phyloP scores from a whole-genome alignment of 2,113 vertebrate genomes.

The Gymnorhina tibicen region DNA sequence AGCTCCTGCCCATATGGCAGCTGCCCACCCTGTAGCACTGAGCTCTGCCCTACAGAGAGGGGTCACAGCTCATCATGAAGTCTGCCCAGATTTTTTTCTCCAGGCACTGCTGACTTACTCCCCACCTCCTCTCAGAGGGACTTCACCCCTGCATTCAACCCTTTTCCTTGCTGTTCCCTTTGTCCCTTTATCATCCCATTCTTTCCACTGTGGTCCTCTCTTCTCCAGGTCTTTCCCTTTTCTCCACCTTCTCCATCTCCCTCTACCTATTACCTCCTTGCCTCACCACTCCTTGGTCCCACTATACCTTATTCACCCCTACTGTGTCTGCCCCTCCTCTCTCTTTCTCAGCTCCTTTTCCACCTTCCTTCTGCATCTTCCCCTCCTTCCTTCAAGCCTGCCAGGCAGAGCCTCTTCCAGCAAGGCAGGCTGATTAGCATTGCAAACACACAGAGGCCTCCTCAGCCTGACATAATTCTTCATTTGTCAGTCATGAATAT shows the following conservation, averaged over 20 bases:
- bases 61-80: not conserved
- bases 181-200: not conserved
- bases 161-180: not conserved
- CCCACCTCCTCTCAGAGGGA: not conserved
- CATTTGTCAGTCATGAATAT: conserved; percentile 59
- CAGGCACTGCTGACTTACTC: not conserved
- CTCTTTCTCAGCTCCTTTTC: not conserved
- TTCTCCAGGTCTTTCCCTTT: not conserved
- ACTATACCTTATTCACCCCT: not conserved
- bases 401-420: conserved; percentile 24
- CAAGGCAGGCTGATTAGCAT: conserved; percentile 15
- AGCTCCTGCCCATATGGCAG: not conserved
- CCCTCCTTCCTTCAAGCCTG: not conserved
- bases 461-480: conserved; percentile 39
- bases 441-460: conserved; percentile 34
- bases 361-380: not conserved
- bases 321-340: not conserved
- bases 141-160: not conserved
- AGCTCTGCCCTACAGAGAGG: not conserved
- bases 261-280: not conserved
- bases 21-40: not conserved
- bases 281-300: not conserved
- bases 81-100: not conserved
- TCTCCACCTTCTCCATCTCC: not conserved
- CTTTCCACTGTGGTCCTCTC: not conserved